These are phyloP conservation scores for Orius insidiosus DNA, from an alignment of 1,140 invertebrate species.

Conservation along the genomic window DNA sequence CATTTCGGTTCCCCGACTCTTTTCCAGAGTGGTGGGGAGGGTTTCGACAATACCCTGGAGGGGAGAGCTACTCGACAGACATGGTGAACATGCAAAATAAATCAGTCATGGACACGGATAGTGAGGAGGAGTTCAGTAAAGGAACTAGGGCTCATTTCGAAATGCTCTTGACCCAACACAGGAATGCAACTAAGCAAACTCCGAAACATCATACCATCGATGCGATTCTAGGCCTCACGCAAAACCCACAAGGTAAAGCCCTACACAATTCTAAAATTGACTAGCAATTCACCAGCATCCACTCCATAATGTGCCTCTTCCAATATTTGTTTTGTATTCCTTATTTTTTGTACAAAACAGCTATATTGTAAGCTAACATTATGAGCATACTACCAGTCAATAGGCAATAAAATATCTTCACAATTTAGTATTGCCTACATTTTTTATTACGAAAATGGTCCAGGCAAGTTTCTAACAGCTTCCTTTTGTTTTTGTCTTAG, in stretches of 20 bases:
- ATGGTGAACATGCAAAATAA: neutral
- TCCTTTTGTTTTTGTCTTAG: too few species aligned
- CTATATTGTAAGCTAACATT: too few species aligned
- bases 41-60: neutral
- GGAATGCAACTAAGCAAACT: constrained; percentile 6
- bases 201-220: constrained; percentile 21
- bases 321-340: too few species aligned
- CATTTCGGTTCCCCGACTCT: too few species aligned
- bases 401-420: too few species aligned
- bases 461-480: too few species aligned
- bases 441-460: too few species aligned
- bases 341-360: too few species aligned
- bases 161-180: constrained; percentile 12
- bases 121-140: neutral
- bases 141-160: constrained; percentile 13
- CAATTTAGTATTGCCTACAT: too few species aligned
- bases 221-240: constrained; percentile 18
- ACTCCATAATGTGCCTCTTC: too few species aligned
- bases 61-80: neutral
- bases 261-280: neutral
- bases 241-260: neutral
- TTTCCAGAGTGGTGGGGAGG: neutral
- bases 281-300: too few species aligned
- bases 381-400: too few species aligned
- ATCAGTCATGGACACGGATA: constrained; percentile 2